Evolutionary conservation across 2,888 invertebrate species (phyloP), one percentile per base, ranked within the genome.

Genomic region (Rhamnusium bicolor): DNA sequence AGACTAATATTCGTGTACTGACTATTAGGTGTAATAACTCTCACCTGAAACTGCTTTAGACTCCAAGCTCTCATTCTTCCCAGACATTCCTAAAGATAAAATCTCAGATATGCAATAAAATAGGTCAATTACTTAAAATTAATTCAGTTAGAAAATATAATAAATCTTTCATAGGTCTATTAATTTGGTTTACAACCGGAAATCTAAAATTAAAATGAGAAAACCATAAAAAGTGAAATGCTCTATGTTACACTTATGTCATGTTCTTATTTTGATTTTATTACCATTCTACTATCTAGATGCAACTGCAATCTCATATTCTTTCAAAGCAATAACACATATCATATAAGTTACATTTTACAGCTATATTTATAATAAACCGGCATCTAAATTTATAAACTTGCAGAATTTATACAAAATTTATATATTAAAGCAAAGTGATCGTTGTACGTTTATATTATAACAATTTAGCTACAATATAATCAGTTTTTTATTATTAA

Each of bases 181-280:
- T 56, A 56, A 63, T 63, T 63, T 63, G 14, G 49, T 24, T 27
- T 51, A 63, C 14, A 47, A 24, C 63, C 63, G 63, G 63, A 63
- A 51, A 51, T 49, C 14, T 49, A 0, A 56, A 18, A 29, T 49
- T 47, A n/a, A 24, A 29, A 63, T 49, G 24, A 63, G 49, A 27
- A 63, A 63, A 51, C 24, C 51, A 49, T 27, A 63, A 49, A 63
- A 63, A 51, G 63, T 51, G 63, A 16, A 49, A 49, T 51, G 49
- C 16, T 63, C 27, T 16, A 27, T 47, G 10, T 63, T 27, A 27
- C n/a, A 63, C 27, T 63, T 63, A n/a, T n/a, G n/a, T n/a, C n/a
- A n/a, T 63, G 46, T 61, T 61, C 40, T 49, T 49, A 27, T 16
- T n/a, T 51, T 29, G 24, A 14, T 47, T 49, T 49, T 49, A 21